Base-by-base conservation (phyloP, 2,113 vertebrate genomes). In the Copsychus sechellarum region DNA sequence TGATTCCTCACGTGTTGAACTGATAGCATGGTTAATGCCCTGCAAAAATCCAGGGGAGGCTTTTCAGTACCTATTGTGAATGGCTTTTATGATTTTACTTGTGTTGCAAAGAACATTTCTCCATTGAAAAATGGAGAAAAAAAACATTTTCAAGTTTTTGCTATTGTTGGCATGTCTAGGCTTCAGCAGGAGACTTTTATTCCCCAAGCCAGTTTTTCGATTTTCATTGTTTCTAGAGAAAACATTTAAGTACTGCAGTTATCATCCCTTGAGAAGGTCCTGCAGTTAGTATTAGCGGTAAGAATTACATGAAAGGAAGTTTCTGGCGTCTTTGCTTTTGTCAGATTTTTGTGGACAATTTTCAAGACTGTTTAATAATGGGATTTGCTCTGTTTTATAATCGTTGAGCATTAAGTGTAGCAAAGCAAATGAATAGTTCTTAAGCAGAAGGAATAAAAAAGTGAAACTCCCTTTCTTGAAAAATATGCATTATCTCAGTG, bases 401-500 rank as follows among this genome's bases (percentile, higher is more conserved):
- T 38, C 2, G 4, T 19, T 57, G 13, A 73, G 11, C 26, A 48
- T 85, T 58, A 43, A 43, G 11, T 60, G 8, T 48, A 82, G 19
- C 22, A 81, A 33, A 83, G 71, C 19, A 70, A 34, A 29, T 33
- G 3, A 14, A 2, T 42, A 42, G 9, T 69, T 76, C 29, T 69
- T 54, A 14, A 34, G 14, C 15, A 5, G 20, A 24, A 31, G 18
- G 4, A 5, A 21, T 56, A 64, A 48, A 48, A 80, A 57, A 22
- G 10, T 14, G 2, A 43, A 66, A 53, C 18, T 69, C 3, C 9
- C 61, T 88, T 80, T 74, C 14, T 47, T 89, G 61, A 62, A 85
- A 81, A 71, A 43, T 9, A 16, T 2, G 0, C 31, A 5, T 50
- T 19, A 56, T 72, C 10, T 43, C 0, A 76, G 5, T 34, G 19